Percentiles rank a stretch among this genome's conserved stretches.
phyloP scores from a whole-genome alignment of 2,888 invertebrate genomes.

The Zaprionus obscuricornis region DNA sequence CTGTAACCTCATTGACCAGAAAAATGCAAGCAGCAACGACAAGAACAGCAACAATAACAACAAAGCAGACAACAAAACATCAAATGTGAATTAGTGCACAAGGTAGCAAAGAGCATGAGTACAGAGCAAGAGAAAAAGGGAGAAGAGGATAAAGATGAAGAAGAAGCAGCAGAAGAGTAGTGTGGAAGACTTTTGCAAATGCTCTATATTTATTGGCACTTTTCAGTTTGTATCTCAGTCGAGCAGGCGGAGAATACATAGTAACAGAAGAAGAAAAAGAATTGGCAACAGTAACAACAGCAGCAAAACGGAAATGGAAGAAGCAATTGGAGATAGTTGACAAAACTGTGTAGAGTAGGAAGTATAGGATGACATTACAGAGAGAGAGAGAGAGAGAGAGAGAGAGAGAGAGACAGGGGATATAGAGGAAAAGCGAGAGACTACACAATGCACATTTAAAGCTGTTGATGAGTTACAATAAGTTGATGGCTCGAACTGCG shows the following conservation, averaged over 20 bases:
- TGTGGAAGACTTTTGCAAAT: slow-evolving; percentile 64
- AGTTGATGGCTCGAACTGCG: slow-evolving; percentile 54
- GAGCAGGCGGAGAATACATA: too few relatives aligned
- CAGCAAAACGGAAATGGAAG: slow-evolving; percentile 18
- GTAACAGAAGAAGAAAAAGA: slow-evolving; percentile 5
- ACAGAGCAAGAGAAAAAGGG: too few relatives aligned
- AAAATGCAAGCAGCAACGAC: slow-evolving; percentile 70
- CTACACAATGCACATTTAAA: too few relatives aligned
- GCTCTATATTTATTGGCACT: slow-evolving; percentile 78
- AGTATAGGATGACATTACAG: background rate
- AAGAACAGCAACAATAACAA: slow-evolving; percentile 52
- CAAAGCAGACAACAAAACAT: slow-evolving; percentile 75
- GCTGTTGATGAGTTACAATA: slow-evolving; percentile 47
- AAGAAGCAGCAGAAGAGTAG: slow-evolving; percentile 8
- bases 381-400: background rate
- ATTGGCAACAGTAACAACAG: background rate
- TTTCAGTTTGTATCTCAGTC: slow-evolving; percentile 51
- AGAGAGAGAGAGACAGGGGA: background rate
- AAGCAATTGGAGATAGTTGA: slow-evolving; percentile 53
- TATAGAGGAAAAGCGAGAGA: too few relatives aligned
- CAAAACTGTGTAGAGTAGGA: slow-evolving; percentile 37
- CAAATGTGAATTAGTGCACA: slow-evolving; percentile 79
- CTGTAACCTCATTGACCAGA: slow-evolving; percentile 80
- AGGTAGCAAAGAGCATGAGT: slow-evolving; percentile 60
- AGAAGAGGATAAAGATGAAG: background rate